These are phyloP conservation scores for Teinopalpus imperialis DNA, from an alignment of 2,888 invertebrate species.

Conservation along the genomic window DNA sequence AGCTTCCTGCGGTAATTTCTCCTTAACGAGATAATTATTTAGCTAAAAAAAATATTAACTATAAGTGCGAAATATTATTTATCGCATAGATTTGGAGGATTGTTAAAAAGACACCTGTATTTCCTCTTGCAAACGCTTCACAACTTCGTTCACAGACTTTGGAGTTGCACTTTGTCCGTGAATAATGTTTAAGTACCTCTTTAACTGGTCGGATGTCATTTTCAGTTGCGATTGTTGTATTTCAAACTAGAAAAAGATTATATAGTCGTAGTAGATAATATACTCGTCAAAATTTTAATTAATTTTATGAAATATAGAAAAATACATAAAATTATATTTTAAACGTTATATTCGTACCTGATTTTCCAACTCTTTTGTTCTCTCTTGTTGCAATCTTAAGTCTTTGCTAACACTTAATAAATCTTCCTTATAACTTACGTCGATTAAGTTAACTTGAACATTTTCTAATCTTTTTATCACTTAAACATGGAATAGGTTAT, in stretches of 20 bases:
- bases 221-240: slow-evolving; percentile 72
- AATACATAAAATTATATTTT: too few species aligned
- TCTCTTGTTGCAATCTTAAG: slow-evolving; percentile 78
- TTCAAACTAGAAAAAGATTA: slow-evolving; percentile 49
- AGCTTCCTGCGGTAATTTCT: slow-evolving; percentile 90
- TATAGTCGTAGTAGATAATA: not conserved
- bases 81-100: not conserved
- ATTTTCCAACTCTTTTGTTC: slow-evolving; percentile 67
- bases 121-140: slow-evolving; percentile 89
- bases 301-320: too few species aligned
- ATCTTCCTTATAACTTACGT: slow-evolving; percentile 84
- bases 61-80: not conserved
- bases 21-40: slow-evolving; percentile 88
- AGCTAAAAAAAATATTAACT: slow-evolving; percentile 57
- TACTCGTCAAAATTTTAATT: not conserved
- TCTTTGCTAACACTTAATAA: slow-evolving; percentile 79
- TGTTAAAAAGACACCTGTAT: slow-evolving; percentile 77
- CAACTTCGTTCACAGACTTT: slow-evolving; percentile 83
- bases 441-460: slow-evolving; percentile 83
- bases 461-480: slow-evolving; percentile 77
- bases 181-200: slow-evolving; percentile 84
- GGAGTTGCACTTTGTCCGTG: slow-evolving; percentile 74
- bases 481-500: slow-evolving; percentile 48
- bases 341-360: too few species aligned
- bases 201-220: slow-evolving; percentile 80